These are phyloP conservation scores for Drosophila rubida DNA, from an alignment of 2,888 invertebrate species.

Conservation along the genomic window DNA sequence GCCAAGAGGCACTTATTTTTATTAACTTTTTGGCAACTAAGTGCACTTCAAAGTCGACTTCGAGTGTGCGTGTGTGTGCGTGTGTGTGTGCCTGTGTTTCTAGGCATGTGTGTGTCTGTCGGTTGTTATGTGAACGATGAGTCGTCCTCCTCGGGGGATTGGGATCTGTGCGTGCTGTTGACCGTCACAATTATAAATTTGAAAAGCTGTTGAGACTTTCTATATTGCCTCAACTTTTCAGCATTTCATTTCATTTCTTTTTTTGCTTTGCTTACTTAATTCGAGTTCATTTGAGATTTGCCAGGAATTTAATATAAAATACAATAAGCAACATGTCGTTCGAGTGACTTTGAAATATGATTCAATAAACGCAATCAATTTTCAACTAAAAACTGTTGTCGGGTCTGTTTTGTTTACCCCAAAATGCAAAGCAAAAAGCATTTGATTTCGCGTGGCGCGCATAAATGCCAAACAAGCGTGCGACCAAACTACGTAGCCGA, in stretches of 20 bases:
- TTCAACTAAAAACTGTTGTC: conserved; percentile 38
- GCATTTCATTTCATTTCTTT: neutral
- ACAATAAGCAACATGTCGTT: neutral
- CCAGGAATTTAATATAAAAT: conserved; percentile 2
- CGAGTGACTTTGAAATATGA: conserved; percentile 23
- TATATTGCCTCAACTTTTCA: conserved; percentile 7
- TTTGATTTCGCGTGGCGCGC: conserved; percentile 28
- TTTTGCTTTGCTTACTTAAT: neutral
- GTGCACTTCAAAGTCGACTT: conserved; percentile 67
- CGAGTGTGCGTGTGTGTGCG: conserved; percentile 22
- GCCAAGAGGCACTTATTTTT: conserved; percentile 77
- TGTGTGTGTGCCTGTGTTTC: conserved; percentile 8
- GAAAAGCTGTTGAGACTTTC: conserved; percentile 23
- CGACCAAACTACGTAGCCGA: conserved; percentile 37
- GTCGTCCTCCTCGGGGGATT: conserved; percentile 14
- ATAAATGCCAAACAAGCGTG: conserved; percentile 24
- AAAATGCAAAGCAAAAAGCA: conserved; percentile 41
- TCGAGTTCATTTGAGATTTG: neutral
- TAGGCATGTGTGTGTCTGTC: conserved; percentile 18
- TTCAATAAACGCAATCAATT: conserved; percentile 47
- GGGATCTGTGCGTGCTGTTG: conserved; percentile 25
- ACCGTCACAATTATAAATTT: conserved; percentile 52
- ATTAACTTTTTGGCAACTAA: conserved; percentile 74
- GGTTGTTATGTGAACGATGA: conserved; percentile 35
- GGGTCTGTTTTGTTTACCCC: conserved; percentile 19